Evolutionary conservation across 1,140 invertebrate species (phyloP).

Genomic region (Sycophaga agraensis): DNA sequence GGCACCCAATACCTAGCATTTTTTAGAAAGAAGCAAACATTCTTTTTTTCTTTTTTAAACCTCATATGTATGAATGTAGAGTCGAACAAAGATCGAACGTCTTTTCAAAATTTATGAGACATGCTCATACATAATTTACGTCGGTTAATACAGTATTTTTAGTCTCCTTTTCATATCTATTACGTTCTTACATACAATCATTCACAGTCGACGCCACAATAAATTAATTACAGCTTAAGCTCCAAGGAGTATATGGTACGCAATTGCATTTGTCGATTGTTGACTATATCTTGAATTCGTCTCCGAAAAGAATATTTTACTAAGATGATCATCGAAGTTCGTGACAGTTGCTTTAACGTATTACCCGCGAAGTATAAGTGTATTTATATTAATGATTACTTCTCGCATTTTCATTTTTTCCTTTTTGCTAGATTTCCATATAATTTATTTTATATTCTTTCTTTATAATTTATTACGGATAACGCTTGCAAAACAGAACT

Average conservation of each 20-base stretch:
- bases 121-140: conserved; percentile 2
- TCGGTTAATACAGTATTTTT: neutral
- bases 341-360: neutral
- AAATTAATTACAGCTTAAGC: conserved; percentile 21
- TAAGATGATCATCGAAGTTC: conserved; percentile 19
- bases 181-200: conserved; percentile 4
- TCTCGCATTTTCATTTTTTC: conserved; percentile 3
- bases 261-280: too few relatives aligned
- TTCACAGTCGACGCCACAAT: conserved; percentile 8
- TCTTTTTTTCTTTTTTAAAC: neutral
- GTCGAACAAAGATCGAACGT: conserved; percentile 24
- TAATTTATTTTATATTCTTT: conserved; percentile 19
- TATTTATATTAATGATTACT: conserved; percentile 7
- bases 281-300: too few relatives aligned
- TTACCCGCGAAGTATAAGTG: neutral
- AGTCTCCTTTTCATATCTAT: neutral
- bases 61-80: conserved; percentile 8
- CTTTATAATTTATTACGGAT: conserved; percentile 36
- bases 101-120: conserved; percentile 24
- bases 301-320: conserved; percentile 25
- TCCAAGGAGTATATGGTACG: too few relatives aligned
- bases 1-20: neutral
- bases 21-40: neutral
- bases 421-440: conserved; percentile 16
- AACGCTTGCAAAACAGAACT: conserved; percentile 49